Conservation (phyloP, 1,140 invertebrate species). For the Drosophila burlai region DNA sequence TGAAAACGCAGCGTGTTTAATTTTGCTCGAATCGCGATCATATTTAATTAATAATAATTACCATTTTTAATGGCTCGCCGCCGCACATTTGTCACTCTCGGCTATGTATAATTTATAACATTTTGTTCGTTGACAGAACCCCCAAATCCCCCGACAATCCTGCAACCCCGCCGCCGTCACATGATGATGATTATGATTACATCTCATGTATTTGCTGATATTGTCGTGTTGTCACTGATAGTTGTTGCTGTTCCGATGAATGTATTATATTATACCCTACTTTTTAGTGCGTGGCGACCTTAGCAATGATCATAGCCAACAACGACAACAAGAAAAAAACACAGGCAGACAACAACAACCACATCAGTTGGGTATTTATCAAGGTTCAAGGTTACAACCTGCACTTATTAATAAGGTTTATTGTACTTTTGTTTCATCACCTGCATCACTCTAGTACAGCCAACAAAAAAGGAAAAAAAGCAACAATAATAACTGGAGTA, state of each 20-base stretch:
- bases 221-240: conserved; percentile 47
- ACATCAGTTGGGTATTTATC: conserved; percentile 39
- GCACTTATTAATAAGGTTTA: conserved; percentile 80
- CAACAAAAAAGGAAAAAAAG: conserved; percentile 20
- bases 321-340: conserved; percentile 31
- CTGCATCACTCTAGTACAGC: conserved; percentile 43
- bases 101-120: conserved; percentile 64
- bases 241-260: conserved; percentile 49
- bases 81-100: conserved; percentile 47
- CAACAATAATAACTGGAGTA: conserved; percentile 29
- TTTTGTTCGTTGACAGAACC: conserved; percentile 54
- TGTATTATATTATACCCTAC: conserved; percentile 66
- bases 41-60: conserved; percentile 49
- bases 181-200: conserved; percentile 54
- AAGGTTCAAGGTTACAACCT: conserved; percentile 82
- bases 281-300: conserved; percentile 59
- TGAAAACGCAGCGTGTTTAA: conserved; percentile 6
- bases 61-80: conserved; percentile 42
- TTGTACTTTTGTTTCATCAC: conserved; percentile 78
- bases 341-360: conserved; percentile 22
- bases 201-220: conserved; percentile 50
- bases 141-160: conserved; percentile 1
- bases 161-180: background rate
- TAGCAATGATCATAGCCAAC: conserved; percentile 37
- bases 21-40: conserved; percentile 17